These are phyloP conservation scores for Anniella stebbinsi DNA, from an alignment of 2,797 vertebrate species.

Conservation along the genomic window DNA sequence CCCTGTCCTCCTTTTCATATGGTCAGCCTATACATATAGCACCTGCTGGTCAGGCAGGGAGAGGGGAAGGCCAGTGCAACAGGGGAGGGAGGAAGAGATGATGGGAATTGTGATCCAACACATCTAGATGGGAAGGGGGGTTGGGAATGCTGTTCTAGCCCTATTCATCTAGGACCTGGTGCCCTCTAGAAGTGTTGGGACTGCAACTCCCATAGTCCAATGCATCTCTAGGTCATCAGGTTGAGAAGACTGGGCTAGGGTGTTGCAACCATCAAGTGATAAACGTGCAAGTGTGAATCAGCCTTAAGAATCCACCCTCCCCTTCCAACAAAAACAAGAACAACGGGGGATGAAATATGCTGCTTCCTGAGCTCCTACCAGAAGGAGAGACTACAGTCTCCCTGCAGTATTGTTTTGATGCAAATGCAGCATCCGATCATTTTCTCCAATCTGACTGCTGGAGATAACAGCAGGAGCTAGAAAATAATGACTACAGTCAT, in stretches of 20 bases:
- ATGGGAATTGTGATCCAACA: too few relatives aligned
- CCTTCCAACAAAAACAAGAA: not conserved
- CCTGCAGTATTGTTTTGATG: constrained; percentile 56
- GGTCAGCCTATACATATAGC: too few relatives aligned
- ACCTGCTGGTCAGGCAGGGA: too few relatives aligned
- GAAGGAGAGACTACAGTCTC: constrained; percentile 7
- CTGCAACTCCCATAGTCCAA: too few relatives aligned
- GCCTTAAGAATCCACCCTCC: not conserved
- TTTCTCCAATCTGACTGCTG: constrained; percentile 62
- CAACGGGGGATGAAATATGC: constrained; percentile 57
- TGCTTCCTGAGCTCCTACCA: constrained; percentile 58
- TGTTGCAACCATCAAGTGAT: not conserved
- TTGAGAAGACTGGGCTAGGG: not conserved
- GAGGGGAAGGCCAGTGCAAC: too few relatives aligned
- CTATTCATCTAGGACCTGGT: too few relatives aligned
- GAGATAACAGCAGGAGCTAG: constrained; percentile 62
- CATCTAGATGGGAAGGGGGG: too few relatives aligned
- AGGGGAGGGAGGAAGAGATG: too few relatives aligned
- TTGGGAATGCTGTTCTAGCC: too few relatives aligned
- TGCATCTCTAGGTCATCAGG: not conserved
- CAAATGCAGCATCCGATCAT: constrained; percentile 62
- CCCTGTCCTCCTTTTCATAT: too few relatives aligned
- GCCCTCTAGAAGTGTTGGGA: too few relatives aligned
- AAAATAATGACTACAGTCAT: constrained; percentile 64
- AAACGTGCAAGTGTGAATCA: not conserved